Evolutionary conservation across 92 coral and sea anemone genomes (phyloP), one percentile per base, ranked within the genome.

Genomic region (Phenganax stokvisi): DNA sequence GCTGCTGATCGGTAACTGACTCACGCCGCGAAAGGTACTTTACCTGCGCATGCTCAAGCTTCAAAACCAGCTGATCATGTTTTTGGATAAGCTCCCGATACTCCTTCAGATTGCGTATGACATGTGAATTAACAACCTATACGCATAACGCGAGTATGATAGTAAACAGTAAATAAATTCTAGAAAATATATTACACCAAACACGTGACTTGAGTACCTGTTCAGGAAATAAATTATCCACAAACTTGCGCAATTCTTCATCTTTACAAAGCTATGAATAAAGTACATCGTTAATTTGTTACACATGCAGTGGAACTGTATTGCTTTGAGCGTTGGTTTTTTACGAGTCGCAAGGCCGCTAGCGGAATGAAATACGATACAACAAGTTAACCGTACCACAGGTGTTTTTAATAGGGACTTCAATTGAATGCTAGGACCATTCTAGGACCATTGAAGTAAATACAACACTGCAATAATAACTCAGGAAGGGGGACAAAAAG

Each of bases 41-140:
- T 77, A 91, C 98, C 84, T 83, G 82, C 28, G 89, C 89, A 44
- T 85, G 96, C 74, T 93, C 98, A 52, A 93, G 91, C 76, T 88
- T 93, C 90, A 88, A 88, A 57, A 93, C 92, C 67, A 90, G 57
- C 57, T 76, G 83, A 87, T 93, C 91, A 76, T 93, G 98, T 74
- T 89, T 74, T 17, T 85, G 72, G 9, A 93, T 82, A 74, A 90
- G 69, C 51, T 63, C 28, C 66, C 89, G 86, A 97, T 97, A 93
- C 63, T 72, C 89, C 37, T 57, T 72, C 37, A 93, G 92, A 72
- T 93, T 88, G 62, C 86, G 89, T 31, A 91, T 89, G 60, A 93
- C 83, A 15, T 86, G 73, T 12, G 87, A 85, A 85, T 93, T 90
- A 28, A 73, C 83, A 52, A 79, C 83, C 83, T 79, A 53, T 29